A percentile compares a stretch with the other conserved stretches of the same genome.
Conservation (phyloP, 2,113 vertebrate species). For the Burhinus bistriatus region DNA sequence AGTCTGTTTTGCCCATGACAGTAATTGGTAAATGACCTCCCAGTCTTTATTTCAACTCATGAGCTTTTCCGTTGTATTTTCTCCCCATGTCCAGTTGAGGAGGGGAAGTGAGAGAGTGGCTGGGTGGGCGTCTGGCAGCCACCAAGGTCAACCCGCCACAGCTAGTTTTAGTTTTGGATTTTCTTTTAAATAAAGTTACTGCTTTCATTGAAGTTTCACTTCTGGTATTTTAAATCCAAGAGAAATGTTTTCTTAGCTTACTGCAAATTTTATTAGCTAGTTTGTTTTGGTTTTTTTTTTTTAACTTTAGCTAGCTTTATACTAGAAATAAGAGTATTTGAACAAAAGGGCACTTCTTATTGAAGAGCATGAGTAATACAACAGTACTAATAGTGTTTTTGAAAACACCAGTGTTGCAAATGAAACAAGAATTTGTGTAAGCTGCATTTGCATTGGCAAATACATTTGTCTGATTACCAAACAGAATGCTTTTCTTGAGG, state of each 20-base stretch:
- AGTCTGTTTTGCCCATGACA: not conserved
- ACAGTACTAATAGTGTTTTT: not conserved
- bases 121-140: not conserved
- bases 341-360: not conserved
- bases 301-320: not conserved
- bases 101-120: not conserved
- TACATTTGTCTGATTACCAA: conserved; percentile 18
- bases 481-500: conserved; percentile 31
- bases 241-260: not conserved
- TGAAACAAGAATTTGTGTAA: conserved; percentile 34
- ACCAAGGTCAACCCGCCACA: not conserved
- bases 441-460: conserved; percentile 28
- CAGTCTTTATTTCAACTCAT: not conserved
- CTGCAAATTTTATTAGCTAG: not conserved
- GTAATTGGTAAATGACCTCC: not conserved
- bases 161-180: not conserved
- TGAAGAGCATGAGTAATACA: not conserved
- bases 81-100: not conserved
- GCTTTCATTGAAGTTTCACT: not conserved
- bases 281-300: not conserved
- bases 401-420: not conserved
- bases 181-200: not conserved
- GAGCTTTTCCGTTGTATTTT: not conserved
- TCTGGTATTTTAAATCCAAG: not conserved
- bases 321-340: not conserved